Base-by-base conservation (phyloP, 2,797 vertebrate species). In the Lemur catta region DNA sequence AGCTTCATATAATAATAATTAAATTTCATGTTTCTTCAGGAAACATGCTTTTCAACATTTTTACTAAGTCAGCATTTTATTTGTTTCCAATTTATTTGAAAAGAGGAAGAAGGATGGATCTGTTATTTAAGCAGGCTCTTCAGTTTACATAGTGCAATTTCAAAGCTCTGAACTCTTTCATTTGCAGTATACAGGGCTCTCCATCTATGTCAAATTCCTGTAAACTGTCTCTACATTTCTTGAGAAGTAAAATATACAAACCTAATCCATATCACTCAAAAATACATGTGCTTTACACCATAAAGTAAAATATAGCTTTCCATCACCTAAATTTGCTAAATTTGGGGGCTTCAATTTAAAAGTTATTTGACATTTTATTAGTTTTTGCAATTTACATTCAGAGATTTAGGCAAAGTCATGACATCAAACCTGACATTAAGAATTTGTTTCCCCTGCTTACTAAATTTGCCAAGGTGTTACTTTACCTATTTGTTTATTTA, bases 1-100 rank as follows among this genome's bases (percentile, higher is more conserved):
- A 75, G 43, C 75, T 89, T 95, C 87, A 92, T 18, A 69, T 88
- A 85, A 74, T 86, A 93, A 71, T 98, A 97, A 97, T 97, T 97
- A 97, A 97, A 94, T 94, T 97, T 90, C 63, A 84, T 67, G 48
- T 94, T 97, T 96, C 74, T 97, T 94, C 69, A 50, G 43, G 85
- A 96, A 92, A 85, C 59, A 95, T 24, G 52, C 86, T 46, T 92
- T 85, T 84, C 79, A 93, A 67, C 18, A 52, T 75, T 97, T 94
- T 95, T 78, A 74, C 72, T 79, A 96, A 91, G 69, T 97, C 95
- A 97, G 96, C 97, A 97, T 94, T 96, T 96, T 94, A 50, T n/a
- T 90, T 95, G 22, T 92, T 81, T 86, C 80, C 87, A 95, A 93
- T 97, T 95, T 95, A 91, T 94, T 96, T 78, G 38, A 79, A 85